Conservation (phyloP, 2,113 vertebrate genomes). For the Macrotis lagotis region DNA sequence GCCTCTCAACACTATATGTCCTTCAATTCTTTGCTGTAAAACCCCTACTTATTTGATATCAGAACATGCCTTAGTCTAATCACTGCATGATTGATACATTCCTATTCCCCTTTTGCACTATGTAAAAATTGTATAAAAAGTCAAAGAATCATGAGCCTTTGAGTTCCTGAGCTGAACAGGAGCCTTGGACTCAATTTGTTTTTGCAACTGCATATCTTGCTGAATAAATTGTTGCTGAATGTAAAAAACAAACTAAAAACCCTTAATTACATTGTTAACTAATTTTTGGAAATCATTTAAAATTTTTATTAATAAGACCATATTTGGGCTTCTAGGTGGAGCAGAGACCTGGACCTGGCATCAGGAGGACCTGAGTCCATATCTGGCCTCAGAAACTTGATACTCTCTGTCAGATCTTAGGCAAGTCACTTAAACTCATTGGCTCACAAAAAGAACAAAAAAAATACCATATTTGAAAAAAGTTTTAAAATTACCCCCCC, state of each 20-base stretch:
- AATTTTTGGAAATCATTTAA: slow-evolving; percentile 47
- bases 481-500: not conserved
- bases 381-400: too few relatives aligned
- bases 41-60: not conserved
- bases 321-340: too few relatives aligned
- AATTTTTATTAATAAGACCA: slow-evolving; percentile 31
- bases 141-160: not conserved
- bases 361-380: too few relatives aligned
- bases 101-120: not conserved
- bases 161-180: not conserved
- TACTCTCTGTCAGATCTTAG: too few relatives aligned
- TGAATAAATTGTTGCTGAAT: not conserved
- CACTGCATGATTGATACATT: not conserved
- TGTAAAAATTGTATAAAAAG: not conserved
- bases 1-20: not conserved
- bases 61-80: not conserved
- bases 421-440: too few relatives aligned
- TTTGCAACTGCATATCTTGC: not conserved
- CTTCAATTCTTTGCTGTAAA: not conserved
- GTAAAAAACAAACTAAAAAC: not conserved
- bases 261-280: not conserved
- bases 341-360: too few relatives aligned
- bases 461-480: not conserved
- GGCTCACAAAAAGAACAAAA: too few relatives aligned
- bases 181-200: not conserved